A percentile compares a stretch with the other conserved stretches of the same genome.
Conservation (phyloP, 2,797 vertebrate species). For the Xenops minutus region DNA sequence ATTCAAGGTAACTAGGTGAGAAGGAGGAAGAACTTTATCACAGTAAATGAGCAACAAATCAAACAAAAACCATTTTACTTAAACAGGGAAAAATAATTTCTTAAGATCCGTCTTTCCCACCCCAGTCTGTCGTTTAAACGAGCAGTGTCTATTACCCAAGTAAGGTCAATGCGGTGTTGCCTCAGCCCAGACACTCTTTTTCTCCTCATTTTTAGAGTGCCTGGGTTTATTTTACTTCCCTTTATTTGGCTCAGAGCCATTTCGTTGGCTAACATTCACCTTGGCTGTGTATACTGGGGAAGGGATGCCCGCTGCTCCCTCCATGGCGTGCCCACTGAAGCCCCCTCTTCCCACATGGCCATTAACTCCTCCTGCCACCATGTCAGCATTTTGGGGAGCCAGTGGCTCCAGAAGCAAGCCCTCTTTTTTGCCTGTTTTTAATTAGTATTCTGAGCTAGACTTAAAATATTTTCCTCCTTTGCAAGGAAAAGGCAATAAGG, state of each 20-base stretch:
- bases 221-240: constrained; percentile 37
- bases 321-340: not conserved
- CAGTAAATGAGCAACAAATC: not conserved
- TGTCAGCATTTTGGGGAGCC: not conserved
- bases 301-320: not conserved
- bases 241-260: not conserved
- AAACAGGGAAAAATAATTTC: not conserved
- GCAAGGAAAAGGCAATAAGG: not conserved
- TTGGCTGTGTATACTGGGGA: not conserved
- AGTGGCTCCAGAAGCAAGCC: not conserved
- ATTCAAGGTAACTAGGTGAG: not conserved
- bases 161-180: not conserved
- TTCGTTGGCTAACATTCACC: not conserved
- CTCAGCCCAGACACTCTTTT: not conserved
- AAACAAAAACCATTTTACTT: not conserved
- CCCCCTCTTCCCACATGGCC: not conserved
- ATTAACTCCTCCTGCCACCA: not conserved
- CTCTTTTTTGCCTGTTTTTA: not conserved
- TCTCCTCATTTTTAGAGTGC: not conserved
- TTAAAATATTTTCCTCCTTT: not conserved
- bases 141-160: not conserved
- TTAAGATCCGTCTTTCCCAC: not conserved
- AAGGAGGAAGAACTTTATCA: not conserved
- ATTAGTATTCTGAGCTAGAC: not conserved
- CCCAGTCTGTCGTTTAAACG: not conserved